Percentiles rank a stretch among this genome's conserved stretches.
phyloP scores from a whole-genome alignment of 2,797 vertebrate species.

The Picus viridis region DNA sequence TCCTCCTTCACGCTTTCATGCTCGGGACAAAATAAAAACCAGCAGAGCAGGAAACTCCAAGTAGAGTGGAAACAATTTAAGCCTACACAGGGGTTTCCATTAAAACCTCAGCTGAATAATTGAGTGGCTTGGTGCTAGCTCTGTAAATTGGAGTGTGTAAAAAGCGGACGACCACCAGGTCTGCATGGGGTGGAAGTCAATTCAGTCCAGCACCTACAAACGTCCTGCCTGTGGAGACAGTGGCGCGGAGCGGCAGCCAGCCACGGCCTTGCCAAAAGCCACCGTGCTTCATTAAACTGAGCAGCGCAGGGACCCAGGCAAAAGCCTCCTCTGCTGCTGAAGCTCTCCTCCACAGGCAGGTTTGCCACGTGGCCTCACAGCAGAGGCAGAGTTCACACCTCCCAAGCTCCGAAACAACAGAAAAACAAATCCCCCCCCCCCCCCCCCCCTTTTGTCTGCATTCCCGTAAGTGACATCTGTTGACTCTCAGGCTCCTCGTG shows the following conservation, averaged over 20 bases:
- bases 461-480: background rate
- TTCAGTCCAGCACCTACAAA: slow-evolving; percentile 5
- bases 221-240: slow-evolving; percentile 1
- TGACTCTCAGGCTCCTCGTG: background rate
- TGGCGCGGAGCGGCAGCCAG: background rate
- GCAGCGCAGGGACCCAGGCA: fast-evolving
- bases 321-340: background rate
- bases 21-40: background rate
- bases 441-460: background rate
- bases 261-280: background rate
- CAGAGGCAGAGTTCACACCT: background rate
- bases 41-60: slow-evolving; percentile 49
- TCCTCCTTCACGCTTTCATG: slow-evolving; percentile 10
- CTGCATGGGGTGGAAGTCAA: background rate
- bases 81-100: slow-evolving; percentile 39
- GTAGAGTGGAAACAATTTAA: slow-evolving; percentile 45
- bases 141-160: slow-evolving; percentile 31
- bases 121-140: background rate
- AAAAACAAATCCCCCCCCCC: background rate
- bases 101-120: slow-evolving; percentile 29
- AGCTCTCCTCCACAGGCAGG: background rate
- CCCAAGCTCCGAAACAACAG: background rate
- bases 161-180: slow-evolving; percentile 18
- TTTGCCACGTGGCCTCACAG: background rate
- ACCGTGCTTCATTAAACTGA: background rate